phyloP scores from a whole-genome alignment of 2,888 invertebrate species.

The Patella pellucida region DNA sequence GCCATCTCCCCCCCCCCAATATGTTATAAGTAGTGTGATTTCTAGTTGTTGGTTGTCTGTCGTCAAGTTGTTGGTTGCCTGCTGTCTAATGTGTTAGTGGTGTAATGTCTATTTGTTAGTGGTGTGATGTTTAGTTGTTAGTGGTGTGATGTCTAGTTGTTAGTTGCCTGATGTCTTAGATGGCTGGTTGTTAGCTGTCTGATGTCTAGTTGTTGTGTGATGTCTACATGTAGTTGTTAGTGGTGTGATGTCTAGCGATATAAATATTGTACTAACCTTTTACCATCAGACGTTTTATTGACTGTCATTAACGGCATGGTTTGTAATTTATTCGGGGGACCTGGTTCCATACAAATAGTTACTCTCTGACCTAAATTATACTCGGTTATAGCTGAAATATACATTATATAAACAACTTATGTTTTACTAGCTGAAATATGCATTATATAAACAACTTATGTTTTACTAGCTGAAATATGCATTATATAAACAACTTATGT shows the following conservation, averaged over 20 bases:
- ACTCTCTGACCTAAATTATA: conserved; percentile 87
- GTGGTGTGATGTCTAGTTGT: too few relatives aligned
- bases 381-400: conserved; percentile 72
- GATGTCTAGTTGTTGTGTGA: too few relatives aligned
- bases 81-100: too few relatives aligned
- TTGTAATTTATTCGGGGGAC: conserved; percentile 84
- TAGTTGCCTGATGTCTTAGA: too few relatives aligned
- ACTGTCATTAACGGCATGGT: conserved; percentile 71
- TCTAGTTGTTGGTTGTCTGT: too few relatives aligned
- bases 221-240: too few relatives aligned
- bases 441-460: neutral
- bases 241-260: neutral
- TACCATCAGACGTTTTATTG: conserved; percentile 79
- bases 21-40: too few relatives aligned
- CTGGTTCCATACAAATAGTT: conserved; percentile 91
- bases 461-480: neutral
- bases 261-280: conserved; percentile 75
- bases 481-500: neutral
- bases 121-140: too few relatives aligned
- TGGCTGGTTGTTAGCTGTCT: too few relatives aligned
- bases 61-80: too few relatives aligned
- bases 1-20: too few relatives aligned
- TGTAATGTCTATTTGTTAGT: too few relatives aligned
- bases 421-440: neutral
- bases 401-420: conserved; percentile 10